Evolutionary conservation across 2,888 invertebrate genomes (phyloP).

Genomic region (Lepidochrysops patricia): DNA sequence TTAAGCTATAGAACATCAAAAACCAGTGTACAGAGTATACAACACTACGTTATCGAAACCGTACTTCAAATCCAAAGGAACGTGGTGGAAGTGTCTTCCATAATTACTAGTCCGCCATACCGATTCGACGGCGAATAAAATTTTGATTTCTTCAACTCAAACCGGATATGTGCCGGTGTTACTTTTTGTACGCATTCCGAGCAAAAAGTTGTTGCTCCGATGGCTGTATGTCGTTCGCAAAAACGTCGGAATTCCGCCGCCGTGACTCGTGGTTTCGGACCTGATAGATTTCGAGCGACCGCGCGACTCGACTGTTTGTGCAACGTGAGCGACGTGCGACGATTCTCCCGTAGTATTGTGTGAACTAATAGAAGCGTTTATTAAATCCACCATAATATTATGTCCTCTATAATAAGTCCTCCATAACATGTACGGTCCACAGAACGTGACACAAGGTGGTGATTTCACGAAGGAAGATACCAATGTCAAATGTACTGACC

Average conservation of each 20-base stretch:
- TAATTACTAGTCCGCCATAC: slow-evolving; percentile 9
- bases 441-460: too few relatives aligned
- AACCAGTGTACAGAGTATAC: neutral
- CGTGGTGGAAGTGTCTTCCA: slow-evolving; percentile 4
- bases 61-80: slow-evolving; percentile 6
- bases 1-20: neutral
- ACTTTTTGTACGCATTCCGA: slow-evolving; percentile 66
- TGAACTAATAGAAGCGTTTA: too few relatives aligned
- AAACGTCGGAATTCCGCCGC: slow-evolving; percentile 59
- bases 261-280: slow-evolving; percentile 62
- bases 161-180: slow-evolving; percentile 52
- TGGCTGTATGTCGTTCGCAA: slow-evolving; percentile 52
- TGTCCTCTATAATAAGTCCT: too few relatives aligned
- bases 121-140: slow-evolving; percentile 31
- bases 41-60: neutral
- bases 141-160: slow-evolving; percentile 41
- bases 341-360: neutral
- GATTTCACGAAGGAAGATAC: too few relatives aligned
- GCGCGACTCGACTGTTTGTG: slow-evolving; percentile 34
- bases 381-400: too few relatives aligned
- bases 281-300: slow-evolving; percentile 52
- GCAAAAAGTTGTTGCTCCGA: slow-evolving; percentile 59
- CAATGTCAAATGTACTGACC: too few relatives aligned
- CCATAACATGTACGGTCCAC: too few relatives aligned
- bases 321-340: slow-evolving; percentile 4